Conservation (phyloP, 1,140 invertebrate species). For the Eriocheir sinensis region DNA sequence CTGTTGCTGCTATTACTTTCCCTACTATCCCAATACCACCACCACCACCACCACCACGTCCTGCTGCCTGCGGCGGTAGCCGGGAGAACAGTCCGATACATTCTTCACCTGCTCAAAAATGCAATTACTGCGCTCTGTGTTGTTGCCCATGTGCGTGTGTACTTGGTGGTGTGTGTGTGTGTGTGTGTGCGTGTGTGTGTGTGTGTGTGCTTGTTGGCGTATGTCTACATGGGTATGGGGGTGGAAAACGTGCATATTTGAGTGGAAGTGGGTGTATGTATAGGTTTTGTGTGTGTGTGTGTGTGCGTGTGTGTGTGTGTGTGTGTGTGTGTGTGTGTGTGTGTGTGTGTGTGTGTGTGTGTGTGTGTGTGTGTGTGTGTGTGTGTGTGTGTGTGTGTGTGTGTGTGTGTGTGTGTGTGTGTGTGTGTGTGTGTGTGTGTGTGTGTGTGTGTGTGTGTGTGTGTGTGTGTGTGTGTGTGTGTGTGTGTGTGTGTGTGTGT, state of each 20-base stretch:
- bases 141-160: slow-evolving; percentile 30
- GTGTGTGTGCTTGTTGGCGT: slow-evolving; percentile 16
- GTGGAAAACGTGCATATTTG: slow-evolving; percentile 31
- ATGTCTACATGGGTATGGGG: neutral
- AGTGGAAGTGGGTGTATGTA: slow-evolving; percentile 8
- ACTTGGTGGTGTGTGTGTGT: neutral
- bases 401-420: neutral
- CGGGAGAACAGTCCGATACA: slow-evolving; percentile 13
- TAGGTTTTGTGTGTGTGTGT: slow-evolving; percentile 52
- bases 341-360: slow-evolving; percentile 7
- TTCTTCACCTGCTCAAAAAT: slow-evolving; percentile 17
- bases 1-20: neutral
- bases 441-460: slow-evolving; percentile 58
- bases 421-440: slow-evolving; percentile 52
- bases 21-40: neutral
- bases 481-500: neutral
- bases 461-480: slow-evolving; percentile 54
- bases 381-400: neutral
- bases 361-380: slow-evolving; percentile 38
- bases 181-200: slow-evolving; percentile 53
- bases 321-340: slow-evolving; percentile 49
- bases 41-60: neutral
- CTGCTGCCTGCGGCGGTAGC: neutral
- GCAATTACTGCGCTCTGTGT: slow-evolving; percentile 11
- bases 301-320: slow-evolving; percentile 57